These are phyloP conservation scores for Papilio machaon DNA, from an alignment of 1,140 invertebrate genomes.

Conservation along the genomic window DNA sequence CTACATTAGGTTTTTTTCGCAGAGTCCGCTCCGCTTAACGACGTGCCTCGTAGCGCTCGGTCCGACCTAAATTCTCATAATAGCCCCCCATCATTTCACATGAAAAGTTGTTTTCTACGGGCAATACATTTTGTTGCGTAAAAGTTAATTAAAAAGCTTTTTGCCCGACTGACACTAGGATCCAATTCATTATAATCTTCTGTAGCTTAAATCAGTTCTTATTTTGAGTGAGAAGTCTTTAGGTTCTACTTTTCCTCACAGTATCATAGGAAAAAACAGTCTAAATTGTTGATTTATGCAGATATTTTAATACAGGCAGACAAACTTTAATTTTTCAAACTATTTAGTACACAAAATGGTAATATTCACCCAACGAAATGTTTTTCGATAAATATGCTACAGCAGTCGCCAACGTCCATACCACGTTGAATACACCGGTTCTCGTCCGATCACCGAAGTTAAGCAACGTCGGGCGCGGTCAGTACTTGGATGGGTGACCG, in stretches of 20 bases:
- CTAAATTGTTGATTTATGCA: no score
- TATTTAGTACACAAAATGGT: no score
- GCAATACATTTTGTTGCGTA: background rate
- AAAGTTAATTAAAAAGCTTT: conserved; percentile 17
- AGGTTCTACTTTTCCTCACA: background rate
- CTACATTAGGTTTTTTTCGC: background rate
- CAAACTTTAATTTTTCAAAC: no score
- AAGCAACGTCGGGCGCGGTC: conserved; percentile 33
- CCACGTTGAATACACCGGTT: conserved; percentile 22
- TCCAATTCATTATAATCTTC: background rate
- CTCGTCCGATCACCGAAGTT: conserved; percentile 27
- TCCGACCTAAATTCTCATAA: conserved; percentile 13
- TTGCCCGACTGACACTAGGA: background rate
- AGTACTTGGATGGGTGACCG: conserved; percentile 31
- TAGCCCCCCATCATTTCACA: conserved; percentile 5
- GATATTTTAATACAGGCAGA: no score
- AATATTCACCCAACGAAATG: no score
- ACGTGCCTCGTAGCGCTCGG: background rate
- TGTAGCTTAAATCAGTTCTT: background rate
- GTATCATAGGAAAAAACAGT: no score
- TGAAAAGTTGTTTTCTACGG: conserved; percentile 17
- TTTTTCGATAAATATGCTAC: no score
- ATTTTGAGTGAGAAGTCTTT: background rate
- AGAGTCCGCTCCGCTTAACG: background rate
- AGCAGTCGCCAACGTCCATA: background rate